Percentiles rank a stretch among this genome's conserved stretches.
phyloP scores from a whole-genome alignment of 64 coral and sea anemone species.

The Cladopsammia gracilis region DNA sequence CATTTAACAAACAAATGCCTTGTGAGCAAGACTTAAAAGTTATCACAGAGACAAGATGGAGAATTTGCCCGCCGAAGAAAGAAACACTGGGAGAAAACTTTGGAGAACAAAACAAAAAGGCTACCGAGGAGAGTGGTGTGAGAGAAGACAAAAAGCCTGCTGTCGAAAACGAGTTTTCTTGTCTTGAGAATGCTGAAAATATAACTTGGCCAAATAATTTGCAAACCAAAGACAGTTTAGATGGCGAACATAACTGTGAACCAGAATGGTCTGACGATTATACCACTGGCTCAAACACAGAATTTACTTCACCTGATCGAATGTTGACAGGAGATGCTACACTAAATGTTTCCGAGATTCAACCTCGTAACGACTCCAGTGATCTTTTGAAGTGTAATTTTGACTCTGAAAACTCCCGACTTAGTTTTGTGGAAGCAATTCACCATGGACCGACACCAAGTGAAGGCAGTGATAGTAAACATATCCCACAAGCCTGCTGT shows the following conservation, averaged over 20 bases:
- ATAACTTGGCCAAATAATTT: neutral
- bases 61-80: neutral
- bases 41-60: slow-evolving; percentile 5
- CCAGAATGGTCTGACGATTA: neutral
- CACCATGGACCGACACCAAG: neutral
- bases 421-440: neutral
- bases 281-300: neutral
- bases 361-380: neutral
- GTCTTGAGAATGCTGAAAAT: neutral
- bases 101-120: neutral
- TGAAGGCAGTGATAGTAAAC: neutral
- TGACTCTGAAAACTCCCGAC: neutral
- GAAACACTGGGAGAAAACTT: neutral
- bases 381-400: neutral
- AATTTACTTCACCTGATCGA: neutral
- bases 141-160: neutral
- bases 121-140: neutral
- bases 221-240: neutral
- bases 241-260: neutral
- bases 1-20: slow-evolving; percentile 80
- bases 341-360: neutral
- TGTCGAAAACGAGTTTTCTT: neutral
- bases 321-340: neutral
- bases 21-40: slow-evolving; percentile 58
- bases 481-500: neutral